Conservation (phyloP, 1,140 invertebrate species). For the Pararge aegeria region DNA sequence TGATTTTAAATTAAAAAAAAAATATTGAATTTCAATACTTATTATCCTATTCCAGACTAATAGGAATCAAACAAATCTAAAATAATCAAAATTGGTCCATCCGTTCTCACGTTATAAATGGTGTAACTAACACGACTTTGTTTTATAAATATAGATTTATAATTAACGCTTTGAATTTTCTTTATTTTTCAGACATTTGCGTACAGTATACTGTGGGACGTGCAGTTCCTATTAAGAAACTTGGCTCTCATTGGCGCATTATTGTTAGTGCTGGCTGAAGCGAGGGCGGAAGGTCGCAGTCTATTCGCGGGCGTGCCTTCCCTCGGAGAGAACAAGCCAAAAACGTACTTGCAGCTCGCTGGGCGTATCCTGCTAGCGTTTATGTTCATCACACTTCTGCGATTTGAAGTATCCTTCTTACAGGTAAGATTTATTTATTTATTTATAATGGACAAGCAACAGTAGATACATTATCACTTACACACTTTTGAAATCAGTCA, state of each 20-base stretch:
- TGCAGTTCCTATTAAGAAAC: slow-evolving; percentile 97
- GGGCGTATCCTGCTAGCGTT: slow-evolving; percentile 97
- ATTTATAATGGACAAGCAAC: too few species aligned
- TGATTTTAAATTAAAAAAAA: too few species aligned
- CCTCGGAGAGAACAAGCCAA: slow-evolving; percentile 97
- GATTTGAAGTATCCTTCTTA: slow-evolving; percentile 95
- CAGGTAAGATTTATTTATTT: slow-evolving; percentile 82
- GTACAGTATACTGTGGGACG: slow-evolving; percentile 98
- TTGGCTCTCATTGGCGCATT: slow-evolving; percentile 97
- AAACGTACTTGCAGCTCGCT: slow-evolving; percentile 97
- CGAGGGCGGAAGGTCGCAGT: slow-evolving; percentile 93
- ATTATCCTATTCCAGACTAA: too few species aligned
- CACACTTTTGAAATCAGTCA: too few species aligned
- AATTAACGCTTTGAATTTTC: too few species aligned
- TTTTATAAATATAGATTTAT: too few species aligned
- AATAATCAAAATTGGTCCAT: too few species aligned
- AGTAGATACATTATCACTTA: too few species aligned
- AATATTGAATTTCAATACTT: too few species aligned
- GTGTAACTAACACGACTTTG: too few species aligned
- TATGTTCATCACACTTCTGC: slow-evolving; percentile 98
- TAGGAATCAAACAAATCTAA: too few species aligned
- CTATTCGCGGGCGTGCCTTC: slow-evolving; percentile 99
- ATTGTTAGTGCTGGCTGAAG: slow-evolving; percentile 96
- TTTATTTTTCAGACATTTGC: slow-evolving; percentile 96
- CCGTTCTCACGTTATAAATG: too few species aligned